These are phyloP conservation scores for Aricia artaxerxes DNA, from an alignment of 2,888 invertebrate genomes.

Conservation along the genomic window DNA sequence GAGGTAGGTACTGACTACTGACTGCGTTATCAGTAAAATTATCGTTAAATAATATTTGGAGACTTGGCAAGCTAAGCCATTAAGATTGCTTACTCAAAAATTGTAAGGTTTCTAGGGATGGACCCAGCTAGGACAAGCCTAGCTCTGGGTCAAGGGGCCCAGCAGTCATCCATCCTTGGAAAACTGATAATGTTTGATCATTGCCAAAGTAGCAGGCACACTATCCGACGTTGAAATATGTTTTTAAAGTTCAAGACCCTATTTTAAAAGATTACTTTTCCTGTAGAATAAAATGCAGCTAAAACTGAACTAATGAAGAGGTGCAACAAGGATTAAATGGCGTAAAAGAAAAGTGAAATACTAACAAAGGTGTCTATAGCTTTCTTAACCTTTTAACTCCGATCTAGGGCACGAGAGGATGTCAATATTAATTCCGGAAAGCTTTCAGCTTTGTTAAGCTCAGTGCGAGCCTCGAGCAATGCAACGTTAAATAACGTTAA, in stretches of 20 bases:
- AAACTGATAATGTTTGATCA: too few species aligned
- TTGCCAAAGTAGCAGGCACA: too few species aligned
- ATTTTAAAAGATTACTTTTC: background rate
- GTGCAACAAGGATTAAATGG: background rate
- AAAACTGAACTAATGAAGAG: background rate
- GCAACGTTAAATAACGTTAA: background rate
- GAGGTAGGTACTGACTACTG: too few species aligned
- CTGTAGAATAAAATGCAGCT: background rate
- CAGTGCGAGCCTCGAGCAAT: background rate
- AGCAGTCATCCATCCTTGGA: too few species aligned
- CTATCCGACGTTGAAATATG: too few species aligned
- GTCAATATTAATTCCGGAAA: slow-evolving; percentile 23
- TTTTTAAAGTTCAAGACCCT: background rate
- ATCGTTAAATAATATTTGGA: too few species aligned
- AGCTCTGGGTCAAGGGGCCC: too few species aligned
- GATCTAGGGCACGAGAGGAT: slow-evolving; percentile 13
- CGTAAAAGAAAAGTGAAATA: background rate
- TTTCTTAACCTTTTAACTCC: slow-evolving; percentile 19
- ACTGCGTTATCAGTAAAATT: too few species aligned
- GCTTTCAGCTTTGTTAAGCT: slow-evolving; percentile 18
- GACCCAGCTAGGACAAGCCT: too few species aligned
- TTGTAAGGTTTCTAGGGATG: too few species aligned
- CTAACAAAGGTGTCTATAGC: slow-evolving; percentile 10
- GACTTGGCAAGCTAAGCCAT: too few species aligned
- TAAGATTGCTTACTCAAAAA: too few species aligned